Base-by-base conservation (phyloP, 1,140 invertebrate species). In the Dendrolimus punctatus region DNA sequence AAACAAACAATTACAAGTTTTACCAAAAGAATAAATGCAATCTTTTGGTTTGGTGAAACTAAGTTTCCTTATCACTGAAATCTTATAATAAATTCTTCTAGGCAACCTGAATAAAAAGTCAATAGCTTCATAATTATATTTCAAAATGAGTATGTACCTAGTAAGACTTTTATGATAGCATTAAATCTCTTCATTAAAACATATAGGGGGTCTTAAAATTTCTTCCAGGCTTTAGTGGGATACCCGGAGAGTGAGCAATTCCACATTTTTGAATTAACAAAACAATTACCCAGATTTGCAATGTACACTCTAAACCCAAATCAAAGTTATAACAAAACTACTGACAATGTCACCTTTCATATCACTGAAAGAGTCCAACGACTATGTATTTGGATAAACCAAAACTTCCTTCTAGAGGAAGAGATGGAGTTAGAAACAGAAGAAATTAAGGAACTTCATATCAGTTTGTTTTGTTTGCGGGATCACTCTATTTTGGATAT, bases 181-280 rank as follows among this genome's bases (percentile, higher is more conserved):
- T 23, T 23, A 23, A 23, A 23, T 23, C 23, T n/a, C n/a, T 57
- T n/a, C 40, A 52, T 43, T 48, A 49, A 10, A 23, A 23, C 23
- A 23, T 23, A 23, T 42, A 39, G 45, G 46, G 5, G 37, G 5
- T 46, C 8, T 8, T 44, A 51, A 51, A 48, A 9, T 40, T 66
- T 65, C 49, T 85, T 82, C 8, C 61, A 92, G 91, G 92, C 93
- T 46, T 89, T 96, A 64, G 91, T 96, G 50, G 95, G 95, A 43
- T 93, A 92, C 73, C 89, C 90, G 60, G 89, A 90, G 43, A 94
- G 91, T 80, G 89, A 90, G 53, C 94, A 96, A 66, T 95, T 91
- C 76, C 94, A 98, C 84, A 96, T 98, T 6, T 96, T 97, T 87
- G 97, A 98, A 87, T 81, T 98, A 59, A 96, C 94, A 2, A 89